Base-by-base conservation (phyloP, 2,888 invertebrate genomes). In the Pycnomerus fuliginosus region DNA sequence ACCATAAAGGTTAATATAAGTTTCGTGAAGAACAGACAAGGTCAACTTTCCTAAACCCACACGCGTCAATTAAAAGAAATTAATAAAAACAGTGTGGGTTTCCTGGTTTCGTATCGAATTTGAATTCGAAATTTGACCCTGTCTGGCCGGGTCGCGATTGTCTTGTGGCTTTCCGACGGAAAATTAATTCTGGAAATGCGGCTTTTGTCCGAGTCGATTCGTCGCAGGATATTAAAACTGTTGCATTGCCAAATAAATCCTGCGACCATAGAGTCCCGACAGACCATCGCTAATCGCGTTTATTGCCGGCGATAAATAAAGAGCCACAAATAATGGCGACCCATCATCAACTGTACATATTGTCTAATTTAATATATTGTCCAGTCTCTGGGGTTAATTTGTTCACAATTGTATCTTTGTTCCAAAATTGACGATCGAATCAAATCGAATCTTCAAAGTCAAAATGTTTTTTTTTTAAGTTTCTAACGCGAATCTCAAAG, bases 221-320 rank as follows among this genome's bases (percentile, higher is more conserved):
- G 61, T 58, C 49, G 55, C 58, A 52, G 59, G 45, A 52, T 46
- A 57, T 59, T 58, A 62, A 60, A 60, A 57, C 48, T 56, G 56
- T 58, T 56, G 53, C 50, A 54, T 53, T 56, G 58, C 55, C 59
- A 55, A 57, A 60, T 56, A 57, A 56, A 33, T 33, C 24, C 27
- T 15, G 29, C 11, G 31, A 29, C 41, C 27, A 51, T 53, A 53
- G 35, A 50, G 47, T 33, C 33, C 41, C 54, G 50, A 51, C 58
- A 58, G 61, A 63, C 60, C 63, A 48, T 45, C 47, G 23, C 58
- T 36, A 63, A 63, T 63, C 50, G 51, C 37, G 24, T 59, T 61
- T 61, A 61, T 58, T 52, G 51, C 55, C 25, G 33, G 42, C 51
- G 52, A 58, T 60, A 59, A 61, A 59, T 60, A 54, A 58, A 59